Base-by-base conservation (phyloP, 2,113 vertebrate genomes). In the Ranitomeya variabilis region DNA sequence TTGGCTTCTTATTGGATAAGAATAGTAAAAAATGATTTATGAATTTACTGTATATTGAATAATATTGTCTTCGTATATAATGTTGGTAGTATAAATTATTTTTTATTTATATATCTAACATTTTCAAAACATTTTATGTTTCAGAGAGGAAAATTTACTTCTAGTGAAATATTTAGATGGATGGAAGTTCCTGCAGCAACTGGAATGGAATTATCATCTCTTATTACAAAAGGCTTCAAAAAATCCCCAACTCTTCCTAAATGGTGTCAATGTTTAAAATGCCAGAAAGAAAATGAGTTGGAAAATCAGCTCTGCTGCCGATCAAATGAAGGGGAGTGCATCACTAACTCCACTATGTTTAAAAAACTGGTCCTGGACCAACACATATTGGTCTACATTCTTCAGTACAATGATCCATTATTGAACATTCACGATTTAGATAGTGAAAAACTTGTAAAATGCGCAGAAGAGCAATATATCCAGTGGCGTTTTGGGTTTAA, bases 241-340 rank as follows among this genome's bases (percentile, higher is more conserved):
- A 37, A 62, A 45, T 5, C 18, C 67, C 64, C 31, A 54, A 37
- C 7, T 52, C 23, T 87, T 60, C 95, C 91, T 0, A 6, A 74
- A 57, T 96, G 96, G 95, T 98, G 96, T 87, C 85, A 69, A 51
- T 97, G 95, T 7, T 93, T 89, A 0, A 78, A 80, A 52, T 96
- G 95, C 90, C 55, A 12, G 1, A 12, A 92, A 66, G 81, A 89
- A 1, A 7, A 31, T 0, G 51, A 80, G 15, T 88, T 76, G 1
- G 90, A 92, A 0, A 94, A 97, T 89, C 94, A 96, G 92, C 93
- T 97, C 74, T 96, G 96, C 92, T 97, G 97, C 89, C 90, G 95
- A 66, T 86, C 2, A 0, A 55, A 86, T 26, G 45, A 54, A 0
- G 94, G 95, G 0, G 64, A 89, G 37, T 95, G 93, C 92, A 93